Base-by-base conservation (phyloP, 2,888 invertebrate genomes). In the Drosophila monieri region DNA sequence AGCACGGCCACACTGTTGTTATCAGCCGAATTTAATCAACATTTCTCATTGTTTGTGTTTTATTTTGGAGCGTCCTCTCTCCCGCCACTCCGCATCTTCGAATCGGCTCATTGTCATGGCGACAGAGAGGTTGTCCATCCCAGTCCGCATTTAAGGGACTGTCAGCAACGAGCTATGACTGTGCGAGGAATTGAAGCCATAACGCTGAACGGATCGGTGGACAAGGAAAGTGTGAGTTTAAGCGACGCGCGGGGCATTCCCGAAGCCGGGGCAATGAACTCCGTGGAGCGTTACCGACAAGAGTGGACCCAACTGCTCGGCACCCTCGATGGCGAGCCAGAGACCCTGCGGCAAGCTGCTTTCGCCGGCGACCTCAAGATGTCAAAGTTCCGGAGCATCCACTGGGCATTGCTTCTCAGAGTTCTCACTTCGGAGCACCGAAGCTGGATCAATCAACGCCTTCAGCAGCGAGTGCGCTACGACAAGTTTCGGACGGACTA, bases 381-480 rank as follows among this genome's bases (percentile, higher is more conserved):
- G 48, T 92, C 92, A 2, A 92, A 92, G 54, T 93, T 93, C 73
- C 91, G 93, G 32, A 93, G 93, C 79, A 85, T 93, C 10, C 92
- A 92, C 51, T 93, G 93, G 93, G 88, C 92, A 3, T 73, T 93
- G 21, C 74, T 93, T 5, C 78, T 93, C 23, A 91, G 92, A 0
- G 92, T 92, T 0, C 77, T 93, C 0, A 91, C 90, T 51, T 88
- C 89, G 6, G 89, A 92, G 74, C 86, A 92, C 53, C 76, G 80
- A 9, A 88, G 89, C 37, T 93, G 93, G 93, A 65, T 85, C 10
- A 73, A 70, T 4, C 90, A 91, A 66, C 74, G 92, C 0, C 64
- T 77, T 15, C 86, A 91, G 52, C 91, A 90, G 53, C 88, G 93
- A 1, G 73, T 79, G 54, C 87, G 91, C 47, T 92, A 91, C 61